Conservation (phyloP, 2,797 vertebrate species). For the Enteromius mattozi region DNA sequence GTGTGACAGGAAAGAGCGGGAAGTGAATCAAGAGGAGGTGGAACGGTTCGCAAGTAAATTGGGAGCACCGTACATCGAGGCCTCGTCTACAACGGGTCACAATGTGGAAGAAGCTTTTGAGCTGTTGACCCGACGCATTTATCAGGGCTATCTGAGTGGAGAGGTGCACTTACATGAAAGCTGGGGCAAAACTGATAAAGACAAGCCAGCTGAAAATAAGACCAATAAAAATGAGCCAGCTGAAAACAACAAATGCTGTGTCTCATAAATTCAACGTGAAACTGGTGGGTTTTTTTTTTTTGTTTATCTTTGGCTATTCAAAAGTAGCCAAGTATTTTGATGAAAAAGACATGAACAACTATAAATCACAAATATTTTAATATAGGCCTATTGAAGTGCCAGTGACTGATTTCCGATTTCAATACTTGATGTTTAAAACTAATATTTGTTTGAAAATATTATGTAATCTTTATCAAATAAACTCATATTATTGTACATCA, state of each 20-base stretch:
- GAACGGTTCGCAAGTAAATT: conserved; percentile 78
- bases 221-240: too few relatives aligned
- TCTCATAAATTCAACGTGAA: background rate
- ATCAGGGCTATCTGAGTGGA: conserved; percentile 76
- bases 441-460: background rate
- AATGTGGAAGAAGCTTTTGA: conserved; percentile 70
- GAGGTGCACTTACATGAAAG: conserved; percentile 69
- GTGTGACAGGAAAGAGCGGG: conserved; percentile 75
- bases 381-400: background rate
- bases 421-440: background rate
- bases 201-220: background rate
- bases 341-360: background rate
- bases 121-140: conserved; percentile 75
- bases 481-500: background rate
- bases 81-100: background rate
- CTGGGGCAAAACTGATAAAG: background rate
- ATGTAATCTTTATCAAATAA: background rate
- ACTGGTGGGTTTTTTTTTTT: background rate
- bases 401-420: background rate
- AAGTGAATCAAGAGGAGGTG: conserved; percentile 76
- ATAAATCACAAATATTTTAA: background rate
- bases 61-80: conserved; percentile 68
- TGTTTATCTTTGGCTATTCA: background rate
- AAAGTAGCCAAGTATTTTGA: background rate
- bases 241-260: background rate